These are phyloP conservation scores for Rutpela maculata DNA, from an alignment of 2,888 invertebrate species.

Conservation along the genomic window DNA sequence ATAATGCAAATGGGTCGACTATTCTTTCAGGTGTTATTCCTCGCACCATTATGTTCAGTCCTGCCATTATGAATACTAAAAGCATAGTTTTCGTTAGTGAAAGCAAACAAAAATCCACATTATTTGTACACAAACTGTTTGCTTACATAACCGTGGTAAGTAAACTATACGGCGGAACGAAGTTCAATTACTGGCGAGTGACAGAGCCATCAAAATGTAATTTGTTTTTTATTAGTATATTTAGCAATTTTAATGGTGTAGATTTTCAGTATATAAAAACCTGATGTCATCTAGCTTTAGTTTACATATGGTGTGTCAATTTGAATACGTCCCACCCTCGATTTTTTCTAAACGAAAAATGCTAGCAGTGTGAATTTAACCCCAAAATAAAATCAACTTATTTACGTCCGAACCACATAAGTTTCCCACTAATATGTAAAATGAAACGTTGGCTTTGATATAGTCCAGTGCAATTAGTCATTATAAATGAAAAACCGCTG, in stretches of 20 bases:
- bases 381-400: no score
- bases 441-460: no score
- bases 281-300: no score
- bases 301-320: no score
- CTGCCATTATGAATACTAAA: conserved; percentile 13
- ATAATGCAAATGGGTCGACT: not conserved
- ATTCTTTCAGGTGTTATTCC: conserved; percentile 10
- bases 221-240: not conserved
- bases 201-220: not conserved
- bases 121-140: conserved; percentile 13
- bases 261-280: not conserved
- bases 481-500: no score
- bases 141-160: not conserved
- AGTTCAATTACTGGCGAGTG: not conserved
- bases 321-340: no score
- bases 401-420: no score
- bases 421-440: no score
- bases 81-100: not conserved
- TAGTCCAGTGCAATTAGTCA: no score
- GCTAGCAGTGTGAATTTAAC: no score
- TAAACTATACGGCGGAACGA: not conserved
- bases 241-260: not conserved
- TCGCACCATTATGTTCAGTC: not conserved
- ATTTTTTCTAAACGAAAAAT: no score
- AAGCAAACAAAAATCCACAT: conserved; percentile 13